Evolutionary conservation across 2,797 vertebrate species (phyloP), one percentile per base, ranked within the genome.

Genomic region (Sciaenops ocellatus): DNA sequence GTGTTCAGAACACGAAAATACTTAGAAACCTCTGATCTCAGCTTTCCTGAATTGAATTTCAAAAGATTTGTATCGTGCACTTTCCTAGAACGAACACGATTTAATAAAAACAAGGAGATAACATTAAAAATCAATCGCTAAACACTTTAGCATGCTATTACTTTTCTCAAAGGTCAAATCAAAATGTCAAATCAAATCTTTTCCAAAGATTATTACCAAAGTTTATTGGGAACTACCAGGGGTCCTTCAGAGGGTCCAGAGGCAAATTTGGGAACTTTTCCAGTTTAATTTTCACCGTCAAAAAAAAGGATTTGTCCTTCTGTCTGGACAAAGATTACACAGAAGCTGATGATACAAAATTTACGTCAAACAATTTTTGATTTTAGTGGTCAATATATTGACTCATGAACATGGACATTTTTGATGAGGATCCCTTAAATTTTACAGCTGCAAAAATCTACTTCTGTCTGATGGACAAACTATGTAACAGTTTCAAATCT

Each of bases 101-200:
- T 16, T 5, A 69, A 61, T 51, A 34, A 76, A 61, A 61, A 34
- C 5, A 9, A 42, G 9, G 1, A 55, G n/a, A 50, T 66, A 59
- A 73, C 44, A 24, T 64, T 51, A 34, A 38, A 38, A 47, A 46
- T 81, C 34, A 59, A 4, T 22, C 13, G 56, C 26, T 47, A 26
- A 62, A 74, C 4, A 15, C 62, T 5, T 79, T 8, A 80, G 38
- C 0, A 4, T 61, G 62, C 38, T 6, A 6, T 73, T 60, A 17
- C 30, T 54, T 42, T 69, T 55, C 5, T 48, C 16, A 47, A 78
- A 83, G 54, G 57, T 30, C n/a, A 57, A 78, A 63, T 47, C 12
- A 3, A 79, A 68, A 55, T 20, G 55, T 73, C 64, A 70, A 70
- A 3, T 6, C 44, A 56, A 54, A 56, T 24, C 28, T 24, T n/a